Percentiles rank a stretch among this genome's conserved stretches.
phyloP scores from a whole-genome alignment of 2,797 vertebrate species.

The Eremophila alpestris region DNA sequence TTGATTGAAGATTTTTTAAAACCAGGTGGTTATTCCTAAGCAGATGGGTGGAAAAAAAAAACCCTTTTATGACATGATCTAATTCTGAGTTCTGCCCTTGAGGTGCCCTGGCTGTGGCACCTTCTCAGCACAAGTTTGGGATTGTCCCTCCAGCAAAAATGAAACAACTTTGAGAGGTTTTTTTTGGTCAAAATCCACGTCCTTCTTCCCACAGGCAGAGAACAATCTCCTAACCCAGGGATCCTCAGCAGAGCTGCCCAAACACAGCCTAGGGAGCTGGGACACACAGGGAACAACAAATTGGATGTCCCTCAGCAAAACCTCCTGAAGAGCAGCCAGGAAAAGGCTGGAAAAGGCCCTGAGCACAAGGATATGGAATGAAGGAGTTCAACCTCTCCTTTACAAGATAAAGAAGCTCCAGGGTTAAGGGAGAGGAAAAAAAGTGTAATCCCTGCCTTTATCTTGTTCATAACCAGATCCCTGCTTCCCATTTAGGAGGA shows the following conservation, averaged over 20 bases:
- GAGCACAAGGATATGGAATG: neutral
- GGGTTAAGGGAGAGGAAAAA: too few relatives aligned
- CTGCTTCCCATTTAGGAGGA: neutral
- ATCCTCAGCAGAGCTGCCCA: neutral
- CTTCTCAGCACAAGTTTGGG: neutral
- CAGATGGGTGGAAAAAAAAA: neutral
- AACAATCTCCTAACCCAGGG: neutral
- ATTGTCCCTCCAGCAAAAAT: neutral
- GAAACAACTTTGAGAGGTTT: neutral
- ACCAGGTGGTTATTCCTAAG: neutral
- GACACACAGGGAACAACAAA: neutral
- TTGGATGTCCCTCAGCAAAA: neutral
- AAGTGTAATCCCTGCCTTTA: neutral
- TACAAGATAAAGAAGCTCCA: neutral
- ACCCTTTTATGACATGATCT: accelerated
- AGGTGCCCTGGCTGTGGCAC: neutral
- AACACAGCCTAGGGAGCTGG: neutral
- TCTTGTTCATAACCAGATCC: neutral
- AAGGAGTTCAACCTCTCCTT: neutral
- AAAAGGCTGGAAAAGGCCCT: neutral
- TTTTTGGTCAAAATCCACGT: neutral
- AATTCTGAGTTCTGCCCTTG: neutral
- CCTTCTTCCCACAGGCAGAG: neutral
- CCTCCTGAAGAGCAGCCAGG: neutral
- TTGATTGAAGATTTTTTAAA: neutral